Base-by-base conservation (phyloP, 2,888 invertebrate genomes). In the Dione vanillae region DNA sequence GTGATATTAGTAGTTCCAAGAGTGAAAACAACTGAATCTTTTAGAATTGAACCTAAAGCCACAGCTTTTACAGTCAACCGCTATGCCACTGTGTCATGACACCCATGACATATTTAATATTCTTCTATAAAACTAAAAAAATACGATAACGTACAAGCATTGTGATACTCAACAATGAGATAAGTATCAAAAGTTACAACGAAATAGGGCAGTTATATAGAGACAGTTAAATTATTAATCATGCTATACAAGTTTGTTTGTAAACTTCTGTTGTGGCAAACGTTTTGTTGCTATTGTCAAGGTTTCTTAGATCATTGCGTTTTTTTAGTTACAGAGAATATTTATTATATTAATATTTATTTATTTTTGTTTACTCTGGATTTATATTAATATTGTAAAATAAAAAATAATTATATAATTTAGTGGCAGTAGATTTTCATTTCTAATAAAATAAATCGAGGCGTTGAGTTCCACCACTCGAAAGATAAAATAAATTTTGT, bases 241-340 rank as follows among this genome's bases (percentile, higher is more conserved):
- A 90, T 87, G 87, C 85, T 54, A 49, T 66, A 69, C 65, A 66
- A 71, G 80, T 84, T 81, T 92, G 92, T 92, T 92, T 90, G 92
- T 90, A 92, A 90, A 92, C 92, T 91, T 82, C 80, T 77, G 76
- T 80, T 77, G 77, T 68, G 71, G 75, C 88, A 88, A 89, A 83
- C 75, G 77, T 71, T 78, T 86, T 88, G 83, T 83, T 64, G 7
- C 64, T 41, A 82, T 87, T 86, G 86, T 61, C 61, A 35, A 3
- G 6, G 14, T 88, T 75, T 71, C 40, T 19, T 40, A 20, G 14
- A 51, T 64, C 49, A 11, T 19, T n/a, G 3, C 16, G 0, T 35
- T 51, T 64, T 62, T 64, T 64, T 64, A 49, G 12, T 19, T 43
- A 12, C 12, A 12, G 6, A 9, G 2, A 6, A 12, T 20, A 19